These are phyloP conservation scores for Stictonetta naevosa DNA, from an alignment of 2,113 vertebrate genomes.

Conservation along the genomic window DNA sequence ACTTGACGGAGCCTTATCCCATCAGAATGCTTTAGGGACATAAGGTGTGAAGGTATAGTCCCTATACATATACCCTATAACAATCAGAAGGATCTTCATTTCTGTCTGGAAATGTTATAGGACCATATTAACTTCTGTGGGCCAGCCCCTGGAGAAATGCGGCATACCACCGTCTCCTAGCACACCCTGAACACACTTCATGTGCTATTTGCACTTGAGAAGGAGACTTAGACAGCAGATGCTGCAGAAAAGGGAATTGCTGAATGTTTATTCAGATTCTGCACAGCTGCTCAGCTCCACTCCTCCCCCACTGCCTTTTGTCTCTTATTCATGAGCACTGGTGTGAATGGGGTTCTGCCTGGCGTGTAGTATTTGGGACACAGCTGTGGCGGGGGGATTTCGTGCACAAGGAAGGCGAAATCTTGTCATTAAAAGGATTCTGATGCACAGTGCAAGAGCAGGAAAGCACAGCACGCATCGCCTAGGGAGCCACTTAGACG, in stretches of 20 bases:
- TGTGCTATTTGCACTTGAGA: slow-evolving; percentile 22
- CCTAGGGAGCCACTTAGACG: neutral
- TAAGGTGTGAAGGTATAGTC: neutral
- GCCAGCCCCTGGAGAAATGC: neutral
- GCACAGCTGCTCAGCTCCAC: slow-evolving; percentile 58
- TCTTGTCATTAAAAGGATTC: slow-evolving; percentile 39
- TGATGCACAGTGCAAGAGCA: slow-evolving; percentile 17
- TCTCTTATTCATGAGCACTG: slow-evolving; percentile 59
- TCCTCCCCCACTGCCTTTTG: slow-evolving; percentile 52
- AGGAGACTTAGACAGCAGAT: slow-evolving; percentile 38
- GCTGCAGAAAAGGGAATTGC: slow-evolving; percentile 36
- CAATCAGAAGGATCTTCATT: neutral
- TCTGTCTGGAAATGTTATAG: neutral
- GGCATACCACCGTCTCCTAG: neutral
- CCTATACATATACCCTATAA: neutral
- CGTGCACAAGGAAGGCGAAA: slow-evolving; percentile 10
- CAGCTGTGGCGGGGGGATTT: slow-evolving; percentile 48
- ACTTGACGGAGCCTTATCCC: neutral
- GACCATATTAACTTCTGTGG: neutral
- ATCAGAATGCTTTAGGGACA: neutral
- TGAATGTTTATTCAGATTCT: slow-evolving; percentile 59
- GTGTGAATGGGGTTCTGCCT: slow-evolving; percentile 55
- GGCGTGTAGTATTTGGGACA: slow-evolving; percentile 2
- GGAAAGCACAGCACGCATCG: neutral
- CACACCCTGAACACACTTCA: neutral